Evolutionary conservation across 2,888 invertebrate genomes (phyloP), one percentile per base, ranked within the genome.

Genomic region (Drosophila phalerata): DNA sequence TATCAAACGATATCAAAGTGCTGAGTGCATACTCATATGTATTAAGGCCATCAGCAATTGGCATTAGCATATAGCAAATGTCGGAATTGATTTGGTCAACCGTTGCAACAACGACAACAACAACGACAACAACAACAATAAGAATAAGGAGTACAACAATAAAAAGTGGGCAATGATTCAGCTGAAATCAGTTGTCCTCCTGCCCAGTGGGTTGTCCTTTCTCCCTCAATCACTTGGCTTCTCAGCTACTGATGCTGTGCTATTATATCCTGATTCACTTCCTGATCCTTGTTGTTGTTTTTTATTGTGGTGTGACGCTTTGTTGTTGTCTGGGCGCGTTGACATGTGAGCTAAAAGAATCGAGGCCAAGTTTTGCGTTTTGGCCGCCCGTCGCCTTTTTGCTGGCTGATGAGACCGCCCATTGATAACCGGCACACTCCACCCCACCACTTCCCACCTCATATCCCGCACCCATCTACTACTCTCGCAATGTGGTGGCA

Each of bases 371-470:
- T 49, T 49, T 48, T 64, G 49, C 52, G 43, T 49, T 47, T 63
- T 34, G 70, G 52, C 76, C 81, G 62, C 88, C 88, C 76, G 86
- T 74, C 68, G 70, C 73, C 84, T 77, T 73, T 86, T 86, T 57
- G 81, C 76, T 52, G 60, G 62, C 81, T 88, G 85, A 88, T 89
- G 85, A 88, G 87, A 83, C 84, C 85, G 85, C 88, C 90, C 87
- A 84, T 75, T 77, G 91, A 61, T 49, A 40, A 53, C 52, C 70
- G 40, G 48, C 67, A 81, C 61, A 60, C 55, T 58, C 52, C 43
- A 37, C 53, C 32, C 11, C 30, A 3, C 10, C 52, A 4, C n/a
- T 9, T 0, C n/a, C 9, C 40, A 30, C 22, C 3, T 1, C 43
- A 30, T 5, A 30, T 47, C 11, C 28, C 10, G 37, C 51, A 43